Evolutionary conservation across 2,888 invertebrate species (phyloP).

Genomic region (Machimus atricapillus): DNA sequence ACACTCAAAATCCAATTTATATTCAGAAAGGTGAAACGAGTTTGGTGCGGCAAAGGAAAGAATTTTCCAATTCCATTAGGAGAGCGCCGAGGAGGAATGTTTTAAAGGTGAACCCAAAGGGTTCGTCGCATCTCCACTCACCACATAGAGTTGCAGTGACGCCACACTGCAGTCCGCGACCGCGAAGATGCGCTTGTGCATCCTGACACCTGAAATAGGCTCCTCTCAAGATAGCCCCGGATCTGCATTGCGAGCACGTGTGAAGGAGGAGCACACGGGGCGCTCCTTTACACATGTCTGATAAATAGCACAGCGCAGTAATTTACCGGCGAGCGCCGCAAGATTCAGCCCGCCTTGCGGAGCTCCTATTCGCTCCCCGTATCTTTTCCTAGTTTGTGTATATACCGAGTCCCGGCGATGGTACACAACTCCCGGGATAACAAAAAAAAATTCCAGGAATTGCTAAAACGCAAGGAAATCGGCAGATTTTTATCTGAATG

Average conservation of each 20-base stretch:
- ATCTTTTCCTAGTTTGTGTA: slow-evolving; percentile 15
- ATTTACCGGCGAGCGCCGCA: not conserved
- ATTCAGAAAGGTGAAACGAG: slow-evolving; percentile 22
- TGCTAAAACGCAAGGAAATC: slow-evolving; percentile 36
- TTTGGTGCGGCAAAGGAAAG: not conserved
- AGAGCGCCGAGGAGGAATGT: not conserved
- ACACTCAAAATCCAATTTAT: slow-evolving; percentile 38
- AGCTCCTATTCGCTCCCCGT: not conserved
- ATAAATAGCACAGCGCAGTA: slow-evolving; percentile 39
- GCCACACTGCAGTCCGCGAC: not conserved
- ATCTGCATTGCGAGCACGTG: slow-evolving; percentile 10
- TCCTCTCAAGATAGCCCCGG: not conserved
- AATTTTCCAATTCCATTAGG: slow-evolving; percentile 35
- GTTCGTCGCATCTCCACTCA: not conserved
- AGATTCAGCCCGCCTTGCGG: slow-evolving; percentile 10
- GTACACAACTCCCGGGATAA: slow-evolving; percentile 2
- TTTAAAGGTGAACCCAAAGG: not conserved
- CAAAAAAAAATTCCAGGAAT: slow-evolving; percentile 21
- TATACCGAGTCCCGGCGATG: not conserved
- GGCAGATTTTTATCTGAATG: slow-evolving; percentile 28
- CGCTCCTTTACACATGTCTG: slow-evolving; percentile 36
- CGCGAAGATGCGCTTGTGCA: slow-evolving; percentile 16
- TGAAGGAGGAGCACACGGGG: slow-evolving; percentile 31
- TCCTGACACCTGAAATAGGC: slow-evolving; percentile 4
- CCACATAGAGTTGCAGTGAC: slow-evolving; percentile 1